Percentiles rank a stretch among this genome's conserved stretches.
phyloP scores from a whole-genome alignment of 2,888 invertebrate species.

The Tinea semifulvella region DNA sequence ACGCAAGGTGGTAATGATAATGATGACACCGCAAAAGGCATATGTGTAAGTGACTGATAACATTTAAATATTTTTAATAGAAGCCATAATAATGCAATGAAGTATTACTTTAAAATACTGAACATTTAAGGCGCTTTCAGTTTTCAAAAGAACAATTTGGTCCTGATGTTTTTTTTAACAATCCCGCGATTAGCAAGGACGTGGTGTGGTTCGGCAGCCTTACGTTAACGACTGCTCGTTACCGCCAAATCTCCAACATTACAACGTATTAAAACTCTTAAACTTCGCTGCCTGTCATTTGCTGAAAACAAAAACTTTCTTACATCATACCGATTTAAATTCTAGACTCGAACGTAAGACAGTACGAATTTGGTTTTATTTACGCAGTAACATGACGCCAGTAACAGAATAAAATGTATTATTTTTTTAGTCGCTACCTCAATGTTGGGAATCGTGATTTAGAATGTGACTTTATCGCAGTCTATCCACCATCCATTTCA shows the following conservation, averaged over 20 bases:
- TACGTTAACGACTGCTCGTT: conserved; percentile 54
- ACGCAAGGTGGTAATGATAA: too few species aligned
- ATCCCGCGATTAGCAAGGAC: conserved; percentile 24
- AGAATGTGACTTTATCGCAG: too few species aligned
- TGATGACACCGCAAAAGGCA: too few species aligned
- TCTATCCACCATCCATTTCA: too few species aligned
- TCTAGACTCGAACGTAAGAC: conserved; percentile 37
- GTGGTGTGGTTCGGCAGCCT: conserved; percentile 33
- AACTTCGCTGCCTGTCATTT: conserved; percentile 57
- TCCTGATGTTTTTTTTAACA: conserved; percentile 30
- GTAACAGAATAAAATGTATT: too few species aligned
- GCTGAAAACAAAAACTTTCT: conserved; percentile 57
- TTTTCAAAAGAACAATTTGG: conserved; percentile 3
- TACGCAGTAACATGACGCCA: conserved; percentile 22
- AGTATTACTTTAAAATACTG: conserved; percentile 16
- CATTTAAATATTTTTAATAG: too few species aligned
- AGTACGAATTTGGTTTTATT: conserved; percentile 17
- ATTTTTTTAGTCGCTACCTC: too few species aligned
- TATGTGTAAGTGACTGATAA: too few species aligned
- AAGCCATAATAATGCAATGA: too few species aligned
- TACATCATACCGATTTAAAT: conserved; percentile 59
- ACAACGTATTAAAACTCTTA: conserved; percentile 63
- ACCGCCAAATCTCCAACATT: conserved; percentile 60
- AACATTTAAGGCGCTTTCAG: not conserved
- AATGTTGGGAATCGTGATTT: too few species aligned